phyloP scores from a whole-genome alignment of 2,797 vertebrate genomes.

The Thripadectes ignobilis region DNA sequence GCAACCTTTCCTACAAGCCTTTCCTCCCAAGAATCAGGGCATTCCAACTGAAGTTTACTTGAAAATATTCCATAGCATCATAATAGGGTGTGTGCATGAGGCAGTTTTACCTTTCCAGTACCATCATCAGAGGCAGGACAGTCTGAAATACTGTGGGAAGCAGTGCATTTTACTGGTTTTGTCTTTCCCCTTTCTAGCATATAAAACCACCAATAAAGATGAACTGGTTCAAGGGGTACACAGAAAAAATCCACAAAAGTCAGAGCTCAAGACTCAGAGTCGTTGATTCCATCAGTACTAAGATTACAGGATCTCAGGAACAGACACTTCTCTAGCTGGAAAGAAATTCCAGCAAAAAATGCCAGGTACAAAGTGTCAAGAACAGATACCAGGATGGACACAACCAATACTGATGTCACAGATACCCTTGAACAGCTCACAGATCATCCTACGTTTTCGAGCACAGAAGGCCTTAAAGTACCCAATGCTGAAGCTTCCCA shows the following conservation, averaged over 20 bases:
- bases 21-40: neutral
- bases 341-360: neutral
- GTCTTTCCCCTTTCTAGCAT: neutral
- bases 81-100: neutral
- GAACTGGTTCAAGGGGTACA: neutral
- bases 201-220: neutral
- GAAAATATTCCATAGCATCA: rapidly evolving
- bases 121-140: neutral
- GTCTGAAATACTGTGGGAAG: neutral
- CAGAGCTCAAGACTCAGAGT: neutral
- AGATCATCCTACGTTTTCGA: neutral
- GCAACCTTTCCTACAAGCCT: neutral
- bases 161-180: neutral
- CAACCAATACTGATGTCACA: too few species aligned
- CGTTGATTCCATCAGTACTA: neutral
- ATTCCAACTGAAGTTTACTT: neutral
- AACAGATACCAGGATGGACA: neutral
- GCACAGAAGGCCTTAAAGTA: neutral
- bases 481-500: neutral
- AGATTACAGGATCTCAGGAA: neutral
- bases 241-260: neutral
- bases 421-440: neutral
- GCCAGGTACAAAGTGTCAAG: rapidly evolving
- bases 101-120: neutral
- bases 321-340: neutral